Evolutionary conservation across 2,888 invertebrate genomes (phyloP), one percentile per base, ranked within the genome.

Genomic region (Sepioteuthis lessoniana): DNA sequence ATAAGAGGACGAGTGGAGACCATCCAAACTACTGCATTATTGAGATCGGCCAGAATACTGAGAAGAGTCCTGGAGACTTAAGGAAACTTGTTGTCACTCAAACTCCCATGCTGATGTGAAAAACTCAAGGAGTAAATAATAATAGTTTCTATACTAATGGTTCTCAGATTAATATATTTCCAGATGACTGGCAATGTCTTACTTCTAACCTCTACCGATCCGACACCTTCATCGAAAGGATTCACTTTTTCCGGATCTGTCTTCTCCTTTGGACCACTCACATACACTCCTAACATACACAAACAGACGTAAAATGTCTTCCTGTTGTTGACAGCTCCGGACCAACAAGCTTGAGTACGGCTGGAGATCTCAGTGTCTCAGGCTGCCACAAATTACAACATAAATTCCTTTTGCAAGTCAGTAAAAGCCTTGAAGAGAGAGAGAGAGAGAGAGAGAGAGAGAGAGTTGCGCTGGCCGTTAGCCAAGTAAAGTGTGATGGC

Each of bases 281-380:
- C n/a, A n/a, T 19, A n/a, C 76, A 31, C 35, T 13, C 35, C n/a
- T 76, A 76, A 76, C 8, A n/a, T n/a, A n/a, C 76, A 76, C 76
- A 76, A 35, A 76, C 35, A 76, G n/a, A 76, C 76, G n/a, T 76
- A 76, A 76, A 76, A 76, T n/a, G 76, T 76, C 76, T 76, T 16
- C 16, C 76, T 76, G 76, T 76, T 76, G 76, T 76, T 76, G 76
- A 76, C 76, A 76, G 76, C 76, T 76, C 76, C 76, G 76, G 76
- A 76, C 35, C 76, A n/a, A 76, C 76, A 76, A 76, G n/a, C 76
- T n/a, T 35, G 76, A 76, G 76, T 76, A n/a, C n/a, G n/a, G 76
- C n/a, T 16, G 76, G 76, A 76, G 76, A 76, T 76, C 76, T 76
- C 76, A n/a, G 76, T 76, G 76, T 76, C 76, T 35, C n/a, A n/a